Evolutionary conservation across 2,113 vertebrate genomes (phyloP).

Genomic region (Otus sunia): DNA sequence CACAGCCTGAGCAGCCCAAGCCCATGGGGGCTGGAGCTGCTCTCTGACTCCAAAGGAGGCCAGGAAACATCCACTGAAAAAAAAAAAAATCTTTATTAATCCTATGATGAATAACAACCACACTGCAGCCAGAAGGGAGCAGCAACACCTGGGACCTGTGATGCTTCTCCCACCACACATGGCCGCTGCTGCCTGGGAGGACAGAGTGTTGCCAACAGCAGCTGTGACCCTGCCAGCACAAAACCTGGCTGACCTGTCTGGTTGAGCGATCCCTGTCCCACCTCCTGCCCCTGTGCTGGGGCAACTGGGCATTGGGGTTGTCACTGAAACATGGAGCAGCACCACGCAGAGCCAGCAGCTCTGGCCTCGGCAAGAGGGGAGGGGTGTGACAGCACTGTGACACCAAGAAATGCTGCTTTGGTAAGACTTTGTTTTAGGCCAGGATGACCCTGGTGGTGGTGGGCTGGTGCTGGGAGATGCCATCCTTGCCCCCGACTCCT

Average conservation of each 20-base stretch:
- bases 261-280: no score
- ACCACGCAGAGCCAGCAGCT: not conserved
- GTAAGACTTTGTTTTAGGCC: not conserved
- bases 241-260: no score
- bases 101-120: not conserved
- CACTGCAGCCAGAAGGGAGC: not conserved
- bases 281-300: not conserved
- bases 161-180: not conserved
- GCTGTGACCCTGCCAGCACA: not conserved
- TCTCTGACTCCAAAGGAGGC: not conserved
- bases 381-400: fast-evolving
- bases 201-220: not conserved
- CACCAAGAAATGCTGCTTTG: not conserved
- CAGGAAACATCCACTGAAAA: not conserved
- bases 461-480: not conserved
- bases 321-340: not conserved
- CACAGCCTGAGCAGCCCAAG: not conserved
- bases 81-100: constrained; percentile 15
- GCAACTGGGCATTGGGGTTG: not conserved
- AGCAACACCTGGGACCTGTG: not conserved
- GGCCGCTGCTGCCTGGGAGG: no score
- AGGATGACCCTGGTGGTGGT: not conserved
- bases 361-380: not conserved
- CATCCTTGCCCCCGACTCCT: fast-evolving
- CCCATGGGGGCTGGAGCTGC: not conserved